A percentile compares a stretch with the other conserved stretches of the same genome.
Conservation (phyloP, 2,113 vertebrate species). For the Mobula birostris region DNA sequence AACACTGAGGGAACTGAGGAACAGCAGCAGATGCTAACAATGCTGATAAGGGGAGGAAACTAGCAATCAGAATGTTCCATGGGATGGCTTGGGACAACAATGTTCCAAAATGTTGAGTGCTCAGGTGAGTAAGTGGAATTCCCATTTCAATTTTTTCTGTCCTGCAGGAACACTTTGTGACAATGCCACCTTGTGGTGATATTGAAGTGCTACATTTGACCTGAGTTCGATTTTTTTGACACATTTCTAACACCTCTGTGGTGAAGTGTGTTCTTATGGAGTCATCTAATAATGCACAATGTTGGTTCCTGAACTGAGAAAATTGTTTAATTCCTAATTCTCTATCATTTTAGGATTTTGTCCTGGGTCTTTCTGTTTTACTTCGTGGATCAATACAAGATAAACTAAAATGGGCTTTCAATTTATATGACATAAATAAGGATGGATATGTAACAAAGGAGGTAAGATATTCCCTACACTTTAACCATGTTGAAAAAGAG, state of each 20-base stretch:
- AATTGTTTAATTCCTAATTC: background rate
- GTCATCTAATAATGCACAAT: background rate
- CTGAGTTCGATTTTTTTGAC: background rate
- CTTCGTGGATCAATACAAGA: slow-evolving; percentile 89
- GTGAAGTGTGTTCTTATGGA: background rate
- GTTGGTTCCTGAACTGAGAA: background rate
- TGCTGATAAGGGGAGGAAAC: background rate
- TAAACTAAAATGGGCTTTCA: slow-evolving; percentile 98
- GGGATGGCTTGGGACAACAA: background rate
- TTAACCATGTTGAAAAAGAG: background rate
- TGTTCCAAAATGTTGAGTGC: background rate
- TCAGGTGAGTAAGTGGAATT: background rate
- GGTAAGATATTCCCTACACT: slow-evolving; percentile 55
- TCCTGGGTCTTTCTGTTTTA: slow-evolving; percentile 91
- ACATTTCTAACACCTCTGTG: background rate
- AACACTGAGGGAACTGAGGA: background rate
- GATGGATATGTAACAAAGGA: slow-evolving; percentile 98
- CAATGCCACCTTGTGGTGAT: background rate
- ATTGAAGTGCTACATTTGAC: background rate
- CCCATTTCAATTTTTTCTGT: too few relatives aligned
- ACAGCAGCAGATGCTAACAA: background rate
- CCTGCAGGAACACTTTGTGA: background rate
- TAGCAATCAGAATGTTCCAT: background rate
- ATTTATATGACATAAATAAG: slow-evolving; percentile 97
- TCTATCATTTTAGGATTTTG: slow-evolving; percentile 73